Evolutionary conservation across 2,797 vertebrate genomes (phyloP), one percentile per base, ranked within the genome.

Genomic region (Gymnopithys bicolor): DNA sequence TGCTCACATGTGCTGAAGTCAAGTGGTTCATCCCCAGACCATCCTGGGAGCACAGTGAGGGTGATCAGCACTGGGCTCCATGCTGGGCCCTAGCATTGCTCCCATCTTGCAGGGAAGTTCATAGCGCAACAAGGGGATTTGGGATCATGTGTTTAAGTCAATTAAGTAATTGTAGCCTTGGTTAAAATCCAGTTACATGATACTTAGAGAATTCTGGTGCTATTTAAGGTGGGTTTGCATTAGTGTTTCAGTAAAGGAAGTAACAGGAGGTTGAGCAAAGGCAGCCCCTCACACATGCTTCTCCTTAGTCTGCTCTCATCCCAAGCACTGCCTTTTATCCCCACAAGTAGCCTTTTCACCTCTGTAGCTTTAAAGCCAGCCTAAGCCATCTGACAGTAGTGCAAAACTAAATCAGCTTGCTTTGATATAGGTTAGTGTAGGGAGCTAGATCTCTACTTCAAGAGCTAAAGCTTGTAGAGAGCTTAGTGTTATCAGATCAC

Each of bases 81-180:
- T 39, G 19, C 51, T 60, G 3, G 0, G 55, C 49, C 46, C 76
- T 7, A 35, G 28, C 63, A 76, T 33, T 6, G 3, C 69, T 91
- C 79, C 37, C 68, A 46, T 33, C 46, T 45, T 4, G 14, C 74
- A 32, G 55, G 28, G 48, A 71, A 48, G n/a, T 2, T 4, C 0
- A 1, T 12, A 33, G 73, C 87, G 30, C 76, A 96, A 93, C 88
- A 93, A 94, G 60, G 35, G 48, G 92, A 96, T 96, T 96, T 82
- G 74, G 79, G 75, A 94, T 95, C 95, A 84, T 89, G 82, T 46
- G 58, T 37, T 90, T 94, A 96, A 97, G 84, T 92, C 93, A 91
- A 94, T 97, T 95, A 97, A 85, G 84, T 64, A 88, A 59, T 58
- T 52, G 82, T 8, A 77, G 66, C 58, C 80, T 91, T 48, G 79